Evolutionary conservation across 2,888 invertebrate species (phyloP), one percentile per base, ranked within the genome.

Genomic region (Pristionchus maxplancki): DNA sequence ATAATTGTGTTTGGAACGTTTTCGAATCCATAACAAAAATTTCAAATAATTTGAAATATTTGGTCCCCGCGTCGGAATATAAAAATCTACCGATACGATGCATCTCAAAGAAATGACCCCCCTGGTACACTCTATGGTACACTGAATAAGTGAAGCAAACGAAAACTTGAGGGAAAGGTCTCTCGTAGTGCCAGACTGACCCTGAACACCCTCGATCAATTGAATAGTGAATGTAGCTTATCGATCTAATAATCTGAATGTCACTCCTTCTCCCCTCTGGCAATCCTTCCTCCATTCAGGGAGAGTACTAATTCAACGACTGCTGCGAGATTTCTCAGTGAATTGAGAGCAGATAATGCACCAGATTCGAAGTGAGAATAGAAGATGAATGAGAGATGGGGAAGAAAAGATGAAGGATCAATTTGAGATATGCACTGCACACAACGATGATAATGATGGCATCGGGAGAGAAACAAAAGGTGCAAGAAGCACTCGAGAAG

Each of bases 261-360:
- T n/a, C n/a, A n/a, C n/a, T n/a, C n/a, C n/a, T n/a, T n/a, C n/a
- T n/a, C n/a, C 50, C 50, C 50, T 50, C 11, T 50, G 50, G 50
- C 50, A 3, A 1, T 50, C 62, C n/a, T 62, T 31, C 31, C 28
- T 64, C 53, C 37, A 48, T 85, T 85, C 67, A 87, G 87, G 31
- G 78, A 71, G n/a, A 48, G 58, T 9, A 34, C 87, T 6, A 87
- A 87, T 0, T 95, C 98, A 13, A 96, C 97, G 93, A 98, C 97
- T 20, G 96, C 93, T 96, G 95, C 96, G 91, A 95, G 96, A 95
- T 96, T 97, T 0, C 93, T 96, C n/a, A 95, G 95, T 94, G 96
- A 95, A 92, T 28, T 87, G 24, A 40, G 28, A 31, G 90, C 89
- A 50, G 44, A 40, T 24, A 87, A 44, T 58, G 34, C 87, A n/a